These are phyloP conservation scores for Matsumyia berberina DNA, from an alignment of 2,888 invertebrate genomes.

Conservation along the genomic window DNA sequence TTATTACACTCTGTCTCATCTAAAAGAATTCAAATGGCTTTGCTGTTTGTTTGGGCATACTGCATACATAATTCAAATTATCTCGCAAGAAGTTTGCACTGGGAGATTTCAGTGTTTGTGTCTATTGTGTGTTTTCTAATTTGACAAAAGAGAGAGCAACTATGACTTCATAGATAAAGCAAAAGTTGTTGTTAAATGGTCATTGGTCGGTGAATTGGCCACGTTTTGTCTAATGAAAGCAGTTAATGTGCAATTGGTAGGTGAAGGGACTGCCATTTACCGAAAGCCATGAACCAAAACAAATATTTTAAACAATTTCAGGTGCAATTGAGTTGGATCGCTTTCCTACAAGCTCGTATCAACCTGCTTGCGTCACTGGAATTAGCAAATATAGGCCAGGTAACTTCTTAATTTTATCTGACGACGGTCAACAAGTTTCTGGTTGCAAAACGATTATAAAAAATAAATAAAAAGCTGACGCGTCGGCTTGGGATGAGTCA, in stretches of 20 bases:
- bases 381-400: neutral
- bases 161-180: too few species aligned
- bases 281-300: neutral
- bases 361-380: neutral
- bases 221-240: neutral
- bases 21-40: neutral
- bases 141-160: too few species aligned
- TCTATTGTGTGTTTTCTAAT: neutral
- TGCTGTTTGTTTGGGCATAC: neutral
- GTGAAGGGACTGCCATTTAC: neutral
- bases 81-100: too few species aligned
- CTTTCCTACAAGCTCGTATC: neutral
- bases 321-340: neutral
- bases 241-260: neutral
- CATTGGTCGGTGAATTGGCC: neutral
- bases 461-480: too few species aligned
- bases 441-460: too few species aligned
- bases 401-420: too few species aligned
- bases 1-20: neutral
- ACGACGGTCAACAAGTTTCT: too few species aligned
- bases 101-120: neutral
- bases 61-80: too few species aligned
- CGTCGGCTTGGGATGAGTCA: too few species aligned
- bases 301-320: slow-evolving; percentile 7
- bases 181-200: too few species aligned